Evolutionary conservation across 2,797 vertebrate species (phyloP), one percentile per base, ranked within the genome.

Genomic region (Passerculus sandwichensis): DNA sequence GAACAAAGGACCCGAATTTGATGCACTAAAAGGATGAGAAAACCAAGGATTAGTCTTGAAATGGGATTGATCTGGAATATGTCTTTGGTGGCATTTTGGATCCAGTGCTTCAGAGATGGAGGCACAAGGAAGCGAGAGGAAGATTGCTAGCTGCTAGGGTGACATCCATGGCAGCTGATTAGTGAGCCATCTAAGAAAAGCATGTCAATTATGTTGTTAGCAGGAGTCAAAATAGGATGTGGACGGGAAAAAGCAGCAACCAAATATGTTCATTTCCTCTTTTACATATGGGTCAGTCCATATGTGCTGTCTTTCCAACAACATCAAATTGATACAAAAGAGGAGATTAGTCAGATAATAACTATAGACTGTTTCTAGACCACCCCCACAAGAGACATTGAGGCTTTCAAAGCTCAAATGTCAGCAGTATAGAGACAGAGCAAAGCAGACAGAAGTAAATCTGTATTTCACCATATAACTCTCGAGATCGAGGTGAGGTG

Each of bases 361-460:
- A 48, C n/a, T 74, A 6, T 11, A 40, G 38, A 8, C 51, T 81
- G 14, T 65, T 86, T 72, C 34, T 82, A 89, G 66, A 62, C 14
- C 70, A 91, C 56, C 13, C 54, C 45, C 5, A 3, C 34, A 32
- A 53, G 85, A 64, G 32, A 64, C 0, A 0, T 22, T 20, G 23
- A 85, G 25, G 42, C 56, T 94, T 93, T 40, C 40, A 60, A 78
- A 75, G 53, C 44, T 79, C n/a, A 71, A 66, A 88, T 91, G 59
- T 78, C 62, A 89, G 87, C 53, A 80, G 36, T 27, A 4, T 7
- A 21, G 72, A 89, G 73, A 75, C 38, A 81, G 76, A 88, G 57
- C 72, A 81, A 75, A 91, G 47, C 77, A 85, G 70, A 21, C 3
- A 8, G 62, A 74, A 82, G 26, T 89, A 81, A 90, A 92, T 92